phyloP scores from a whole-genome alignment of 2,797 vertebrate genomes.

The Chloroceryle amazona region DNA sequence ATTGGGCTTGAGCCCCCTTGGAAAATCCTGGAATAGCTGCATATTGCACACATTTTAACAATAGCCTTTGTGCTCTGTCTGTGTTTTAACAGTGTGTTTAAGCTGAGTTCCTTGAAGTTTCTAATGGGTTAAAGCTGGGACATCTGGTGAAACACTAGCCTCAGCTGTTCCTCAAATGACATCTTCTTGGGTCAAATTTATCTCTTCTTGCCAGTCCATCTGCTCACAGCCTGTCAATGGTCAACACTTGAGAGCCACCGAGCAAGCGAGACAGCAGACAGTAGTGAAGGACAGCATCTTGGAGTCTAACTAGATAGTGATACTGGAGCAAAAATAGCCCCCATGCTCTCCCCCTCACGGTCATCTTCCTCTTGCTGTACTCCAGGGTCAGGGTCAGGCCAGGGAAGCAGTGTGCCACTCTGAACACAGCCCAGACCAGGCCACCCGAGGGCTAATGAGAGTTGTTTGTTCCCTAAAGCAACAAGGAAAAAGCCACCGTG shows the following conservation, averaged over 20 bases:
- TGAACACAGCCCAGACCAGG: background rate
- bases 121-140: conserved; percentile 85
- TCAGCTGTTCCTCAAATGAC: conserved; percentile 91
- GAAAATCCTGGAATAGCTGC: conserved; percentile 13
- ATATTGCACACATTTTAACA: conserved; percentile 21
- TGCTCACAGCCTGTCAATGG: conserved; percentile 87
- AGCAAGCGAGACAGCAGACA: conserved; percentile 82
- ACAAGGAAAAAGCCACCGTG: background rate
- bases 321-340: conserved; percentile 73
- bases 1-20: background rate
- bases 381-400: conserved; percentile 78
- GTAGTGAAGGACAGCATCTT: conserved; percentile 75
- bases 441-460: background rate
- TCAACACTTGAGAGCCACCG: conserved; percentile 85
- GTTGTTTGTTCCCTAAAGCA: conserved; percentile 17
- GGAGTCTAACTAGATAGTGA: conserved; percentile 76
- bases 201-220: conserved; percentile 88
- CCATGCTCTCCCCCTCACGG: conserved; percentile 20
- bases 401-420: background rate
- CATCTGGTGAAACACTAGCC: conserved; percentile 94
- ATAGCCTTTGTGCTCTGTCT: background rate
- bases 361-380: background rate
- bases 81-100: background rate
- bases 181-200: conserved; percentile 90
- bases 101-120: conserved; percentile 71